Evolutionary conservation across 2,113 vertebrate genomes (phyloP), one percentile per base, ranked within the genome.

Genomic region (Centrocercus urophasianus): DNA sequence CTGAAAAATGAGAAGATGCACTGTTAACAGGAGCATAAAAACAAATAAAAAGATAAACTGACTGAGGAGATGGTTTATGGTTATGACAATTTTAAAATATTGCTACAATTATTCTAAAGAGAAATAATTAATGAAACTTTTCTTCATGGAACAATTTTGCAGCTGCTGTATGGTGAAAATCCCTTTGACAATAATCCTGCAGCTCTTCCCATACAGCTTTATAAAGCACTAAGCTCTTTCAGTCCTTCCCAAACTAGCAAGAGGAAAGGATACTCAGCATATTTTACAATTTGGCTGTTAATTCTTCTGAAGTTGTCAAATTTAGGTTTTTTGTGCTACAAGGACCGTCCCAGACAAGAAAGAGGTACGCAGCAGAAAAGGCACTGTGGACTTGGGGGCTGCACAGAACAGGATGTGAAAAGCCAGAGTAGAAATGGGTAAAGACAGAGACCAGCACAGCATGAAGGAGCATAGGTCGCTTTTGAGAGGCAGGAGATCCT

Each of bases 301-400:
- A 65, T 77, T 54, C 66, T 73, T 73, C 54, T 60, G 15, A 70
- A 73, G 32, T 6, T 4, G 7, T 59, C 16, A 61, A 38, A 90
- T 70, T 32, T 9, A 63, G 18, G 24, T 14, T 73, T 90, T 52
- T 2, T 27, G 43, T 3, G n/a, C 70, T 36, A 9, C 0, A 0
- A 0, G 59, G 25, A 47, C 32, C 54, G 28, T 54, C 38, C 64
- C 59, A 77, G n/a, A 16, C 8, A 77, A 69, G 54, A 28, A 81
- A 57, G 25, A n/a, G 56, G 24, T 66, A 65, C 6, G 27, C 11
- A 36, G 67, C 52, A 73, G 60, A 64, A 75, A 17, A 36, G 42
- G 67, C 52, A 57, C 0, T 0, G 11, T 8, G 28, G 38, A 47
- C 9, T 67, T 15, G 27, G 24, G 20, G 48, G 63, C 69, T 60